Conservation (phyloP, 2,797 vertebrate genomes). For the Bradypodion ventrale region DNA sequence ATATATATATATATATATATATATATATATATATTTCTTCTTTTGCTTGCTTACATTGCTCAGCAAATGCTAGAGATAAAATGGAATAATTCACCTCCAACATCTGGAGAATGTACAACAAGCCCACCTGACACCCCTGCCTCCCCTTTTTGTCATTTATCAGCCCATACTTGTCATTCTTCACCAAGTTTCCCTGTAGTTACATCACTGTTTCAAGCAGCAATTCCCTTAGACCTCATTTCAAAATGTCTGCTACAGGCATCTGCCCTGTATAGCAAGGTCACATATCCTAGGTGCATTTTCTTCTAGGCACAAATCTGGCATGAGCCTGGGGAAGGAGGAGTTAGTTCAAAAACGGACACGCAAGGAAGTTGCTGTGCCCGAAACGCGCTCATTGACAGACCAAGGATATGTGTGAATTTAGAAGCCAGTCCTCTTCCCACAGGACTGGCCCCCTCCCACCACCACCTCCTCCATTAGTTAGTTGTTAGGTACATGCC, state of each 20-base stretch:
- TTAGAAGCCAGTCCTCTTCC: background rate
- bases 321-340: background rate
- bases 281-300: constrained; percentile 50
- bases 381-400: constrained; percentile 42
- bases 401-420: constrained; percentile 1
- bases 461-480: background rate
- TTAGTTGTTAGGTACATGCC: constrained; percentile 48
- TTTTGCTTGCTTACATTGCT: background rate
- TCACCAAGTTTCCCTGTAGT: background rate
- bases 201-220: background rate
- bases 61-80: background rate
- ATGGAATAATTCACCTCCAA: background rate
- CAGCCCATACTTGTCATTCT: background rate
- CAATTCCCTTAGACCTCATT: background rate
- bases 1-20: no score
- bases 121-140: background rate
- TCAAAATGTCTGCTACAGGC: background rate
- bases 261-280: background rate
- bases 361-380: constrained; percentile 41
- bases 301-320: background rate
- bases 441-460: background rate
- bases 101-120: background rate
- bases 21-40: background rate
- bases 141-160: background rate
- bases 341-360: constrained; percentile 58